Base-by-base conservation (phyloP, 2,113 vertebrate genomes). In the Ondatra zibethicus region DNA sequence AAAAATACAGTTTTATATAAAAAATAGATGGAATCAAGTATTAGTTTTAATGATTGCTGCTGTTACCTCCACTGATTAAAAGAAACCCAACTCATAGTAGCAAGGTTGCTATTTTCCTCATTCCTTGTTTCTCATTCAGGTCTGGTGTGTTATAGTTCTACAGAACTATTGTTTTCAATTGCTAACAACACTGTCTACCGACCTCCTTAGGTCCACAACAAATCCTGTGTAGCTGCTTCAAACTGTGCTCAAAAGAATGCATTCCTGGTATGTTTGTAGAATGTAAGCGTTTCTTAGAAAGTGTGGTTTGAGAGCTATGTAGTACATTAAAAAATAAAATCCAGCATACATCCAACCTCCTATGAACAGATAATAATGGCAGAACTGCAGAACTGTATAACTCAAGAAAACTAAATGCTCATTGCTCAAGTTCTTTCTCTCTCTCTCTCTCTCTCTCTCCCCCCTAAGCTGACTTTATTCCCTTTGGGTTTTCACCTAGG, bases 321-420 rank as follows among this genome's bases (percentile, higher is more conserved):
- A 85, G 7, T 13, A 85, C 12, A 72, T 7, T 3, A 61, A 93
- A 95, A 95, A 93, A 93, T 42, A 87, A 96, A 85, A 68, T 47
- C 52, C 65, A 47, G 5, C 21, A 36, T 12, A 5, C 31, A 33
- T 36, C 36, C 16, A 92, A 23, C 23, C 66, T 75, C 21, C 11
- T 58, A 50, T 19, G 78, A 68, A n/a, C 36, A 36, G 14, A 45
- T 75, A 36, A 31, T 88, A 87, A 89, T 17, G 27, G 73, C 45
- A 88, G 39, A 63, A 55, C 11, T 3, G 0, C 50, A 88, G 36
- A 63, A 63, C 19, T 3, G 0, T 42, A 52, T 87, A 61, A 76
- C 7, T 70, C 33, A 81, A 50, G 23, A 39, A 93, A 93, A 58
- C 17, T 19, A 58, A 58, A 58, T 58, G 2, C 9, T 55, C 75